Conservation (phyloP, 2,113 vertebrate genomes). For the Platycercus adscitus region DNA sequence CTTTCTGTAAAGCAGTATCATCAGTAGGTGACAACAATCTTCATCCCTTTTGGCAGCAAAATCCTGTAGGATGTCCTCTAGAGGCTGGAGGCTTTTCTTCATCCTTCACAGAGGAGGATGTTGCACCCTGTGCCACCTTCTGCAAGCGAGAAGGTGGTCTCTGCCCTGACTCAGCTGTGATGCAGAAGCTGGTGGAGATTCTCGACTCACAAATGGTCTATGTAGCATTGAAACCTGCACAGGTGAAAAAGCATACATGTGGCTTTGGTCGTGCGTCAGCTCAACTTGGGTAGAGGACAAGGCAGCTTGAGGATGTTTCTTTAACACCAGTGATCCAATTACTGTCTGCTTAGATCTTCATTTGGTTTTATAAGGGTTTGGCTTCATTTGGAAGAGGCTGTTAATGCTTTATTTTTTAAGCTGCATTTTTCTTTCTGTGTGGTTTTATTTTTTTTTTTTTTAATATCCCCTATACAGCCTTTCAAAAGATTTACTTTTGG, state of each 20-base stretch:
- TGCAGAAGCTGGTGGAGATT: neutral
- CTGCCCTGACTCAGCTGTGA: neutral
- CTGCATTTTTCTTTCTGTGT: neutral
- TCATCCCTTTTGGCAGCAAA: neutral
- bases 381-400: neutral
- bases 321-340: neutral
- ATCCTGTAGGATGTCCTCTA: neutral
- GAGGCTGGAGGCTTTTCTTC: neutral
- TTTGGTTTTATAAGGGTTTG: neutral
- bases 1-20: neutral
- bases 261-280: accelerated
- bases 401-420: neutral
- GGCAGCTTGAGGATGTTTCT: neutral
- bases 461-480: neutral
- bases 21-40: neutral
- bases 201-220: neutral
- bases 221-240: neutral
- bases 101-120: neutral
- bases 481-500: neutral
- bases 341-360: neutral
- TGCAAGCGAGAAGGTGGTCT: neutral
- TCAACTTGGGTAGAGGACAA: neutral
- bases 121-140: neutral
- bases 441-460: neutral
- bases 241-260: neutral